Percentiles rank a stretch among this genome's conserved stretches.
Evolutionary conservation across 2,797 vertebrate species (phyloP).

Genomic region (Cirrhinus mrigala): DNA sequence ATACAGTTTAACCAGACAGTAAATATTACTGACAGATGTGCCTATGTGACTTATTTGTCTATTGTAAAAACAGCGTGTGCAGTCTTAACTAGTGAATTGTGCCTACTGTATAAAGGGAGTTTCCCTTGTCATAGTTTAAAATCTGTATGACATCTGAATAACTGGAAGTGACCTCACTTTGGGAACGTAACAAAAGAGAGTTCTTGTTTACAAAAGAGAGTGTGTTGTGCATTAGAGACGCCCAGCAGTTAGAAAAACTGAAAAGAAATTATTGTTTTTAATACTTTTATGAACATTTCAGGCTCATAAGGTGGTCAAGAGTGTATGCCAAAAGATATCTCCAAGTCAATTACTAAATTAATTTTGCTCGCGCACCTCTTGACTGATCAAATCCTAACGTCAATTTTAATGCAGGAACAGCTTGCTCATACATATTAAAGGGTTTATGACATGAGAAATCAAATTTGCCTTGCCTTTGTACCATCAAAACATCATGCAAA

Average conservation of each 20-base stretch:
- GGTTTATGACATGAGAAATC: no score
- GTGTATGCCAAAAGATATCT: background rate
- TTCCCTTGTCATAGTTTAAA: background rate
- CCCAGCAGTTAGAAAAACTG: background rate
- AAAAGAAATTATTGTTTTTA: background rate
- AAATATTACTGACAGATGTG: background rate
- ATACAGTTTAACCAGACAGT: background rate
- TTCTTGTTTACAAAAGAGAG: background rate
- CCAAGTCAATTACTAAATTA: background rate
- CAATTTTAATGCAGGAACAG: background rate
- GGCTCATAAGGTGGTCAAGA: background rate
- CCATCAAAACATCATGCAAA: no score
- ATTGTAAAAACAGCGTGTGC: background rate
- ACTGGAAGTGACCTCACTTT: slow-evolving; percentile 32
- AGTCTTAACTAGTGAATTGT: background rate
- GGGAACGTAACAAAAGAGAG: background rate
- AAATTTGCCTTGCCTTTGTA: no score
- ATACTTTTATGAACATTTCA: background rate
- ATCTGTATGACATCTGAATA: slow-evolving; percentile 9
- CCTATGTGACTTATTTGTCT: background rate
- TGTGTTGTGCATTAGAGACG: background rate
- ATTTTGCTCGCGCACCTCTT: background rate
- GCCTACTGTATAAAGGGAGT: background rate
- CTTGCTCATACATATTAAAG: background rate
- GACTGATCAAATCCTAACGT: background rate